Evolutionary conservation across 2,113 vertebrate species (phyloP).

Genomic region (Petaurus breviceps): DNA sequence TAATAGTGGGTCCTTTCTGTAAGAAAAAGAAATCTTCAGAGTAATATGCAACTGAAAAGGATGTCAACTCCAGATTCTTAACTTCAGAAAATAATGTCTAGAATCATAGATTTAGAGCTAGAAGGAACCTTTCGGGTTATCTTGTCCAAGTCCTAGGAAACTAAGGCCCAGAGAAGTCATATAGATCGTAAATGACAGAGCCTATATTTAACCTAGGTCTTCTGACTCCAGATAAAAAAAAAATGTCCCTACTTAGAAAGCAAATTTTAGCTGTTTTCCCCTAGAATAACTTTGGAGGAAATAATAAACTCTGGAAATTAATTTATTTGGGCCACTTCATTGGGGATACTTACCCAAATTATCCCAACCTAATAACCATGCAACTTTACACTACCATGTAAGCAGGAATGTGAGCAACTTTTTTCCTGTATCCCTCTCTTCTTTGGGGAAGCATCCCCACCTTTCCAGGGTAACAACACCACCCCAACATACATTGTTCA

Average conservation of each 20-base stretch:
- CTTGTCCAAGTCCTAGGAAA: neutral
- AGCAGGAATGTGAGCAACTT: neutral
- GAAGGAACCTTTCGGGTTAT: neutral
- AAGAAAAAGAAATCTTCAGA: conserved; percentile 37
- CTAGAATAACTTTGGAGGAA: neutral
- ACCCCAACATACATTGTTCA: neutral
- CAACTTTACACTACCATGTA: neutral
- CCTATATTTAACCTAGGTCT: neutral
- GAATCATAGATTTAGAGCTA: neutral
- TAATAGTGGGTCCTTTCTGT: conserved; percentile 55
- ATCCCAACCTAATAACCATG: neutral
- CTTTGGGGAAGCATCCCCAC: neutral
- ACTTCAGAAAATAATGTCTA: neutral
- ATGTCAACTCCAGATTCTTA: neutral
- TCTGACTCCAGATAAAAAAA: neutral
- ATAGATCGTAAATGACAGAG: neutral
- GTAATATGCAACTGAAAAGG: neutral
- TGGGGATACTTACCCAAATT: neutral
- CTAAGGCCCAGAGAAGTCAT: neutral
- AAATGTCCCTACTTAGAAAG: neutral
- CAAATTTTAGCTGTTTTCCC: neutral
- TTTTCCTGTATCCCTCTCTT: neutral
- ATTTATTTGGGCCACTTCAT: neutral
- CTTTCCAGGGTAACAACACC: neutral
- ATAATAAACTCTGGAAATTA: neutral